phyloP scores from a whole-genome alignment of 2,797 vertebrate genomes.

The Salarias fasciatus region DNA sequence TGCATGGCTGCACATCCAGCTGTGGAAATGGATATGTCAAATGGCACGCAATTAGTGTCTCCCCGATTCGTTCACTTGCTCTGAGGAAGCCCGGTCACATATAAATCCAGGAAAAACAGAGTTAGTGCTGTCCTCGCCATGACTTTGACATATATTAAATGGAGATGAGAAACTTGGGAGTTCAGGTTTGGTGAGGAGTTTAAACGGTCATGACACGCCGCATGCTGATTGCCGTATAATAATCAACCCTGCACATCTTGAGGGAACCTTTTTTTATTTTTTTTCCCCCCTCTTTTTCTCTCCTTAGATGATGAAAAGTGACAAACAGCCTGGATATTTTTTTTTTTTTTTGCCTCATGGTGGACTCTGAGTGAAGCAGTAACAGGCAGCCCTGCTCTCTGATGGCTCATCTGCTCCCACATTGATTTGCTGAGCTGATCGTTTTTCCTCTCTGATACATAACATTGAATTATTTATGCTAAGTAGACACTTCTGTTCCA shows the following conservation, averaged over 20 bases:
- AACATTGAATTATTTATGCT: constrained; percentile 84
- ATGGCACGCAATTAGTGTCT: constrained; percentile 71
- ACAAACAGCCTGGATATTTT: constrained; percentile 15
- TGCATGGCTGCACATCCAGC: constrained; percentile 74
- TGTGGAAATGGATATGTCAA: constrained; percentile 77
- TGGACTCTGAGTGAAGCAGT: constrained; percentile 16
- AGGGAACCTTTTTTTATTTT: not conserved
- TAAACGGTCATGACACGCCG: constrained; percentile 21
- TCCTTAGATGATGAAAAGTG: constrained; percentile 18
- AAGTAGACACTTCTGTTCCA: constrained; percentile 74
- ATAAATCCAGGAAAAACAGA: constrained; percentile 41
- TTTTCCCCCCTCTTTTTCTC: not conserved
- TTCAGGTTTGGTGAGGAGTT: constrained; percentile 17
- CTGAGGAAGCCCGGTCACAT: constrained; percentile 48
- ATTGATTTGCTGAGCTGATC: constrained; percentile 74
- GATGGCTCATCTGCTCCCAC: constrained; percentile 61
- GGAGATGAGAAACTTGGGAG: constrained; percentile 14
- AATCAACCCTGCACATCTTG: constrained; percentile 25
- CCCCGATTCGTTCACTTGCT: constrained; percentile 54
- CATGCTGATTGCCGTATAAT: constrained; percentile 24
- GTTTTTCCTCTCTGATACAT: constrained; percentile 73
- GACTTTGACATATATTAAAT: constrained; percentile 56
- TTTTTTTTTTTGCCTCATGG: constrained; percentile 22
- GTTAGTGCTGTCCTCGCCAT: constrained; percentile 49
- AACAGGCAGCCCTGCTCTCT: constrained; percentile 40